Evolutionary conservation across 1,140 invertebrate genomes (phyloP), one percentile per base, ranked within the genome.

Genomic region (Ostrea edulis): DNA sequence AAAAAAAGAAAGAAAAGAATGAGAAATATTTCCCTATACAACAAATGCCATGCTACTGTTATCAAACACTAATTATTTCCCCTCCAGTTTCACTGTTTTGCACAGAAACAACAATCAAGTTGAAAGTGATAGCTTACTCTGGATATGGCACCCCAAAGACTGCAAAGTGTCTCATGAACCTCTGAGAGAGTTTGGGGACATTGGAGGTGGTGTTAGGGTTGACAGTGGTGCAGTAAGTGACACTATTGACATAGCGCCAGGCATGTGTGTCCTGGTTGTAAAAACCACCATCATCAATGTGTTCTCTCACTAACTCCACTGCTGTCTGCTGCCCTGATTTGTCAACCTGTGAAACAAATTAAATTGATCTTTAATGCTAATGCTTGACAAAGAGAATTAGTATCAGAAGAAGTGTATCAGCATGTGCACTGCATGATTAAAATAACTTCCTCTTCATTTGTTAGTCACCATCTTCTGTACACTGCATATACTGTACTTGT

Each of bases 171-270:
- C 94, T 90, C 0, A 95, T 91, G 65, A 95, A 92, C 82, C 93
- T 89, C 82, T 93, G 91, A 86, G 93, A 93, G 52, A 94, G 86
- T 84, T 90, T 91, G 20, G 94, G 93, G 12, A 93, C 87, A 87
- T 90, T 91, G n/a, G 92, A 92, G 20, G 93, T 94, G n/a, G 92
- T 91, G 54, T 91, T 88, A 9, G 93, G 92, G 88, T 95, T 95
- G 29, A 94, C 89, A 1, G 94, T 94, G 62, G 92, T 93, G 11
- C 95, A 93, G 83, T 94, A 95, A 44, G 93, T 93, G 0, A 95
- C 94, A 89, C 93, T 94, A 87, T 94, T 94, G 20, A 95, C 92
- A 62, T 95, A 94, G 86, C 93, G 91, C 94, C 94, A 95, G 14
- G 91, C 88, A 81, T 94, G 92, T 5, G 85, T 93, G 62, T 91